Evolutionary conservation across 2,113 vertebrate species (phyloP).

Genomic region (Heterotis niloticus): DNA sequence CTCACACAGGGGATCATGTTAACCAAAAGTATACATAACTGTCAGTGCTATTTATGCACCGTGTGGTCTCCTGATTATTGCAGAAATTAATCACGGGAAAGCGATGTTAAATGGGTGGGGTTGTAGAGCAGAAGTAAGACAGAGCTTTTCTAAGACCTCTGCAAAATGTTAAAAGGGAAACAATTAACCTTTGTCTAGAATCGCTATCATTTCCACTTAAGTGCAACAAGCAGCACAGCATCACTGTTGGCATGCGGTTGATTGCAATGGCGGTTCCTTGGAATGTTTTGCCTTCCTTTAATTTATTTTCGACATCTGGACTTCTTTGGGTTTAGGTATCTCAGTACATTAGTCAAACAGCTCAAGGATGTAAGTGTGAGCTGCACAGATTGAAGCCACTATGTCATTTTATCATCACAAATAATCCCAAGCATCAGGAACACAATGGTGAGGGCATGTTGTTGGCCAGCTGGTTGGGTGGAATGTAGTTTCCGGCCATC

Average conservation of each 20-base stretch:
- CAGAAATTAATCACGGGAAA: conserved; percentile 52
- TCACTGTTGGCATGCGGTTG: not conserved
- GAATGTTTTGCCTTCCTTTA: conserved; percentile 1
- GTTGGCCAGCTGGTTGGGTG: not conserved
- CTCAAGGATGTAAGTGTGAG: conserved; percentile 7
- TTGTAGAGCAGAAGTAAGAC: not conserved
- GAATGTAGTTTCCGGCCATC: not conserved
- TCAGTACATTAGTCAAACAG: not conserved
- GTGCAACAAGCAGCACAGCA: not conserved
- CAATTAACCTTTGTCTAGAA: conserved; percentile 1
- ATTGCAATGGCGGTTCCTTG: conserved; percentile 21
- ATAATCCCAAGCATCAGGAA: not conserved
- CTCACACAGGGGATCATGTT: conserved; percentile 40
- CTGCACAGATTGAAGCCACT: conserved; percentile 18
- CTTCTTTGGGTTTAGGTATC: not conserved
- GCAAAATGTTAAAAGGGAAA: not conserved
- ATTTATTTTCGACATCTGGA: conserved; percentile 6
- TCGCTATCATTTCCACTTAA: not conserved
- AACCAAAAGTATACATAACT: conserved; percentile 47
- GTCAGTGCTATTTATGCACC: conserved; percentile 55
- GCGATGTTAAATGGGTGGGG: not conserved
- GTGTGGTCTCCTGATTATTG: conserved; percentile 57
- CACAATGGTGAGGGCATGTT: not conserved
- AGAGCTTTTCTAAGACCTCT: not conserved
- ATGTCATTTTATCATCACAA: too few relatives aligned